phyloP scores from a whole-genome alignment of 2,888 invertebrate species.

The Caenorhabditis becei region DNA sequence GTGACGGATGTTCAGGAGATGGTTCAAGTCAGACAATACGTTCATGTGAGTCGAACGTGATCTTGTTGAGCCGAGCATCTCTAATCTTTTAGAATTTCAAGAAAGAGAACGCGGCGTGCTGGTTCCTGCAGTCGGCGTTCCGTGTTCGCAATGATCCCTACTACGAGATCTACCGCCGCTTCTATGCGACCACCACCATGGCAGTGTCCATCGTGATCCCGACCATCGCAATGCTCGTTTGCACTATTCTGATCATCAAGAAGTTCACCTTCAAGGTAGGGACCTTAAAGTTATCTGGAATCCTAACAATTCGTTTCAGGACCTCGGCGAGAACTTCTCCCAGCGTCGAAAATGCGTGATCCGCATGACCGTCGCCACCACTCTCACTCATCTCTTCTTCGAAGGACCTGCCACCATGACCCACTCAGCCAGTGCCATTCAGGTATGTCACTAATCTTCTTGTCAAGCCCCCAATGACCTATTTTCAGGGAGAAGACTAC shows the following conservation, averaged over 20 bases:
- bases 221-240: conserved; percentile 77
- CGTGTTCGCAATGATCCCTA: conserved; percentile 53
- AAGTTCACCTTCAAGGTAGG: conserved; percentile 53
- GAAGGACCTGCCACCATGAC: conserved; percentile 78
- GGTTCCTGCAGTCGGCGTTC: conserved; percentile 62
- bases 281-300: not conserved
- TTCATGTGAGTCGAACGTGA: conserved; percentile 12
- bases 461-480: conserved; percentile 1
- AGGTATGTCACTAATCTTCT: conserved; percentile 36
- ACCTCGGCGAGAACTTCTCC: conserved; percentile 77
- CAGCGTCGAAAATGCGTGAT: conserved; percentile 79
- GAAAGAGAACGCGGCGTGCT: conserved; percentile 49
- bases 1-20: conserved; percentile 54
- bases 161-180: conserved; percentile 55
- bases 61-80: not conserved
- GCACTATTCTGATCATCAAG: conserved; percentile 72
- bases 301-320: conserved; percentile 61
- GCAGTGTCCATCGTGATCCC: conserved; percentile 76
- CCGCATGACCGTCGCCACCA: conserved; percentile 79
- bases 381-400: conserved; percentile 76
- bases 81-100: conserved; percentile 41
- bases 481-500: conserved; percentile 59
- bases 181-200: conserved; percentile 73
- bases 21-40: conserved; percentile 40
- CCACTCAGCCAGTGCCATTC: conserved; percentile 66